Conservation (phyloP, 2,797 vertebrate species). For the Euthynnus affinis region DNA sequence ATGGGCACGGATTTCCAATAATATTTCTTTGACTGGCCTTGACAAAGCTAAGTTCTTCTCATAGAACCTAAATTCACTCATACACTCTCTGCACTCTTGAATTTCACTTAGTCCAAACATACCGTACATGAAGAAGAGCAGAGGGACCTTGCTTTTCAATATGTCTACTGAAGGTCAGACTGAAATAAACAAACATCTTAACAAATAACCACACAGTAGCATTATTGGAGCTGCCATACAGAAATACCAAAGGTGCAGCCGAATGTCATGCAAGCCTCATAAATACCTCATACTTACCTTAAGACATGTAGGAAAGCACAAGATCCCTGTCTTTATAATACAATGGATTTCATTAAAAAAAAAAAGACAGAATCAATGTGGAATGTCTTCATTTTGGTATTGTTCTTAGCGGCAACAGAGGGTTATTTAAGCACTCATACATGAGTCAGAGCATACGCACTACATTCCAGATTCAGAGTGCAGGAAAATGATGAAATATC, state of each 20-base stretch:
- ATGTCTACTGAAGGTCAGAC: neutral
- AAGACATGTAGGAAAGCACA: slow-evolving; percentile 2
- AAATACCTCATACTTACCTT: slow-evolving; percentile 3
- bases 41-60: neutral
- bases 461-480: slow-evolving; percentile 22
- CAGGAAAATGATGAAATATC: slow-evolving; percentile 38
- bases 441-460: neutral
- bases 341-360: slow-evolving; percentile 27
- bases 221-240: neutral
- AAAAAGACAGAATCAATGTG: slow-evolving; percentile 33
- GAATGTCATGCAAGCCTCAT: slow-evolving; percentile 7
- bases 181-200: slow-evolving; percentile 19
- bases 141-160: neutral
- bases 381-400: slow-evolving; percentile 26
- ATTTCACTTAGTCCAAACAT: slow-evolving; percentile 1
- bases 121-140: neutral
- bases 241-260: slow-evolving; percentile 33
- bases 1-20: slow-evolving; percentile 36
- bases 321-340: neutral
- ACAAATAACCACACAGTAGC: neutral
- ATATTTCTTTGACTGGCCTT: slow-evolving; percentile 3
- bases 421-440: neutral
- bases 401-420: slow-evolving; percentile 10
- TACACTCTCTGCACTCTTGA: neutral
- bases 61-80: neutral